phyloP scores from a whole-genome alignment of 2,888 invertebrate species.

The Acanthoscelides obtectus region DNA sequence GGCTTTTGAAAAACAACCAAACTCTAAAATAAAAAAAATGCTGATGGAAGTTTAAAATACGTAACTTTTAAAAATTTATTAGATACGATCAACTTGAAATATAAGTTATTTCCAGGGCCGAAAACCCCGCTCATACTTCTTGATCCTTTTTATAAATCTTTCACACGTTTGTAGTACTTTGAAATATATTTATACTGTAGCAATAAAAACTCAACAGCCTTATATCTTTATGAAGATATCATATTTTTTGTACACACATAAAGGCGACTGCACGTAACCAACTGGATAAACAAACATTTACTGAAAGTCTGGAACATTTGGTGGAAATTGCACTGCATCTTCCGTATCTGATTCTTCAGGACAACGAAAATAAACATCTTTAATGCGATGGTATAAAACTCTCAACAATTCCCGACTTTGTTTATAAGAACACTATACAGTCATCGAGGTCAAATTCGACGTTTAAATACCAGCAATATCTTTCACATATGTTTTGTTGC shows the following conservation, averaged over 20 bases:
- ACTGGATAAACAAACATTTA: not conserved
- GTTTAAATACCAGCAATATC: not conserved
- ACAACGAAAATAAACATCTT: not conserved
- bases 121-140: no score
- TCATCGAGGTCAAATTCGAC: not conserved
- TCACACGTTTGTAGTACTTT: no score
- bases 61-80: no score
- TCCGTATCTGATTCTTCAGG: not conserved
- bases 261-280: not conserved
- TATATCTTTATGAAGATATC: not conserved
- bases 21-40: no score
- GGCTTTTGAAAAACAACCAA: no score
- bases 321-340: not conserved
- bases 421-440: not conserved
- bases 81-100: no score
- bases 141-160: no score
- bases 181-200: no score
- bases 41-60: no score
- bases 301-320: not conserved
- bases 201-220: no score
- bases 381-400: not conserved
- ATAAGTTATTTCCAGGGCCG: no score
- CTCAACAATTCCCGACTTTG: not conserved
- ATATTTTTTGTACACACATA: not conserved
- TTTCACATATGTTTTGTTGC: not conserved